phyloP scores from a whole-genome alignment of 2,797 vertebrate species.

The Tinamus major region DNA sequence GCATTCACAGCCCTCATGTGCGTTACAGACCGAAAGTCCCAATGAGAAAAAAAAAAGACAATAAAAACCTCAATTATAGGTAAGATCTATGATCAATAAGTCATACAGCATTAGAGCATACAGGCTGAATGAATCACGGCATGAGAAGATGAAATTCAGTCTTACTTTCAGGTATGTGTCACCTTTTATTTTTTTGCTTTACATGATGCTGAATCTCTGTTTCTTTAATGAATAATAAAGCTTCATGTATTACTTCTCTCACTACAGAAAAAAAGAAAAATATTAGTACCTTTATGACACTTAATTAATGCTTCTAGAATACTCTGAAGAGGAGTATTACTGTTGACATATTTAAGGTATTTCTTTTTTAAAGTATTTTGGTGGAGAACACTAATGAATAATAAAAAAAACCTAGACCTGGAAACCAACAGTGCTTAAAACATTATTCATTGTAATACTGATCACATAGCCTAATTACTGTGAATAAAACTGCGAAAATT shows the following conservation, averaged over 20 bases:
- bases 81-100: rapidly evolving
- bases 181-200: background rate
- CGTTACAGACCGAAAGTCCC: background rate
- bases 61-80: background rate
- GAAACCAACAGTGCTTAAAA: background rate
- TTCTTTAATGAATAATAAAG: conserved; percentile 7
- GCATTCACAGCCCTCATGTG: background rate
- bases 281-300: background rate
- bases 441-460: background rate
- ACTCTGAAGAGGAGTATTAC: background rate
- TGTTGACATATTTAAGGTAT: background rate
- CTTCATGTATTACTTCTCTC: background rate
- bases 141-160: background rate
- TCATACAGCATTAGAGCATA: background rate
- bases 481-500: background rate
- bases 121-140: background rate
- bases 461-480: background rate
- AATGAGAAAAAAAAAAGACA: background rate
- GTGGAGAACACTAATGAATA: background rate
- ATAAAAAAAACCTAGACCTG: background rate
- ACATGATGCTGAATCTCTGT: background rate
- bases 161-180: background rate
- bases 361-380: background rate
- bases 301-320: background rate
- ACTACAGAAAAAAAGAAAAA: background rate